Base-by-base conservation (phyloP, 2,113 vertebrate species). In the Oryzias curvinotus region DNA sequence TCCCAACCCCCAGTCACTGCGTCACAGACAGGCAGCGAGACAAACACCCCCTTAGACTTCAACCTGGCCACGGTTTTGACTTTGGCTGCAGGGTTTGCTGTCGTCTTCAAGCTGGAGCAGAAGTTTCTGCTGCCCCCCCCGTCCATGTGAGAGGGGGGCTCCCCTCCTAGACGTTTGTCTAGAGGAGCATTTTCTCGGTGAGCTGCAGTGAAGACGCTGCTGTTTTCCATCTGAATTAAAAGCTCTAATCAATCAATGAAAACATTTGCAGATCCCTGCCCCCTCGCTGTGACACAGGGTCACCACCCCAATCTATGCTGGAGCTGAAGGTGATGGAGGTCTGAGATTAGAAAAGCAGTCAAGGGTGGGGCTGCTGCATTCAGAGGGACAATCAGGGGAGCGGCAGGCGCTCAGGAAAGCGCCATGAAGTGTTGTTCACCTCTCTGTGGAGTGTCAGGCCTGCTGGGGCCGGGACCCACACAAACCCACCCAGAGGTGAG, bases 61-160 rank as follows among this genome's bases (percentile, higher is more conserved):
- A 88, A 84, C 89, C 83, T 88, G 87, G 83, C 83, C 89, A 85
- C 81, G 75, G 77, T 90, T 86, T 88, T 86, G 89, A 90, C 85
- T 81, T 90, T 88, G 87, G 83, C 87, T 74, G 75, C 76, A 60
- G 75, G 66, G 73, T 75, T 84, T 62, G 54, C 56, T 36, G 30
- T 28, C 6, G 52, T 1, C 16, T 4, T 5, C 57, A 13, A 17
- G 23, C 69, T 65, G 5, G 43, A 8, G 2, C 15, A 43, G 15
- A 0, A 25, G 15, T 61, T 59, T 57, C 49, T 7, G 47, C 2
- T n/a, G n/a, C 21, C 26, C 26, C 6, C 26, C 26, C 26, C 26
- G 26, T 26, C 26, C 26, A 26, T 5, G 25, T 26, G n/a, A n/a
- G n/a, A n/a, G n/a, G n/a, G n/a, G n/a, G n/a, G n/a, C n/a, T n/a